phyloP scores from a whole-genome alignment of 2,797 vertebrate genomes.

The Rhabdomys pumilio region DNA sequence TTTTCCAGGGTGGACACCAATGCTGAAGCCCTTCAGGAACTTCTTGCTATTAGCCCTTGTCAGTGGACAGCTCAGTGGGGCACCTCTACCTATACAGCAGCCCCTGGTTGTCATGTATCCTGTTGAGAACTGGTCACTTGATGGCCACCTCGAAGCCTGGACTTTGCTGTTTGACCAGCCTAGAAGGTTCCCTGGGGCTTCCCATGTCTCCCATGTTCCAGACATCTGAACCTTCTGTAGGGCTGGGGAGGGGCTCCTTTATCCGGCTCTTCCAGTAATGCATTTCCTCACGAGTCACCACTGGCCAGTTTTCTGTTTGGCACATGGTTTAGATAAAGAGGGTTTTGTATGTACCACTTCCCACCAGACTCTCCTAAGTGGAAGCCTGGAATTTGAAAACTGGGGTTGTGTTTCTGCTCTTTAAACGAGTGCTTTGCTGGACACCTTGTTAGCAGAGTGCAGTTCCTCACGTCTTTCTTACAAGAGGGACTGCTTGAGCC shows the following conservation, averaged over 20 bases:
- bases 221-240: constrained; percentile 19
- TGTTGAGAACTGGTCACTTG: not conserved
- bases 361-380: constrained; percentile 68
- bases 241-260: constrained; percentile 66
- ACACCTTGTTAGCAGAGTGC: constrained; percentile 79
- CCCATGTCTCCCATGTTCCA: not conserved
- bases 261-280: constrained; percentile 71
- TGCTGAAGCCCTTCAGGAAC: not conserved
- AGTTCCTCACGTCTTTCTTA: not conserved
- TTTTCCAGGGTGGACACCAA: not conserved
- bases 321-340: constrained; percentile 86
- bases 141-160: not conserved
- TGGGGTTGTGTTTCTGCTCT: constrained; percentile 66
- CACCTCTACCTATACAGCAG: not conserved
- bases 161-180: not conserved
- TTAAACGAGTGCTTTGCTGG: constrained; percentile 81
- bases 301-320: constrained; percentile 84
- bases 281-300: constrained; percentile 74
- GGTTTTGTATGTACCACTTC: constrained; percentile 78
- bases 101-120: not conserved
- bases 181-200: not conserved
- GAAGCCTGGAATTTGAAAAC: constrained; percentile 78
- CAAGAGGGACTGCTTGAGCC: constrained; percentile 59
- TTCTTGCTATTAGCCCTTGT: not conserved
- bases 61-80: not conserved